Evolutionary conservation across 2,113 vertebrate species (phyloP).

Genomic region (Mesocricetus auratus): DNA sequence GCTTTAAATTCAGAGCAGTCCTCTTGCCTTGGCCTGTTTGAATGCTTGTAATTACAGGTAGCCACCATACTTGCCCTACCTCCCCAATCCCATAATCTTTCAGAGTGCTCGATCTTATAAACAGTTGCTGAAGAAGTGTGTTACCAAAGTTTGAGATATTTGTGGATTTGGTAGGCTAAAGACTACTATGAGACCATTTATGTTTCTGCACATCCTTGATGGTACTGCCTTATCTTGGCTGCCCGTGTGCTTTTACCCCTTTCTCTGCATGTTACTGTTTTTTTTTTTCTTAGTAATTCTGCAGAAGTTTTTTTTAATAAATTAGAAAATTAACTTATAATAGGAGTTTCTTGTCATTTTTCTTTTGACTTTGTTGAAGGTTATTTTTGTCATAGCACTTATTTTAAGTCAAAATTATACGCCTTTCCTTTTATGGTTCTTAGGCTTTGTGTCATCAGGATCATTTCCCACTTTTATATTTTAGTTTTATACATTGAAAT

Average conservation of each 20-base stretch:
- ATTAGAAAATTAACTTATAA: slow-evolving; percentile 65
- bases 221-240: neutral
- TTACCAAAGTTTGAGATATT: neutral
- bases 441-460: slow-evolving; percentile 67
- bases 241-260: neutral
- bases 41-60: neutral
- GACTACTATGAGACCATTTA: neutral
- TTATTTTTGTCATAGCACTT: slow-evolving; percentile 74
- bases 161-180: slow-evolving; percentile 19
- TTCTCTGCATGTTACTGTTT: slow-evolving; percentile 7
- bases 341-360: slow-evolving; percentile 68
- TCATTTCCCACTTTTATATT: slow-evolving; percentile 55
- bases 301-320: slow-evolving; percentile 33
- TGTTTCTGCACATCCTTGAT: neutral
- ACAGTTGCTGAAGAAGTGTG: neutral
- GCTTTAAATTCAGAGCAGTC: neutral
- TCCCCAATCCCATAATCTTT: neutral
- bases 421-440: slow-evolving; percentile 72
- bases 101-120: neutral
- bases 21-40: neutral
- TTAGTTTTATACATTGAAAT: slow-evolving; percentile 58
- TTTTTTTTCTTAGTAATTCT: slow-evolving; percentile 47
- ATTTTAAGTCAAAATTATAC: slow-evolving; percentile 72
- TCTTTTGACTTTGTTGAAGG: slow-evolving; percentile 72
- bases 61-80: no score